Conservation (phyloP, 2,797 vertebrate species). For the Oreortyx pictus region DNA sequence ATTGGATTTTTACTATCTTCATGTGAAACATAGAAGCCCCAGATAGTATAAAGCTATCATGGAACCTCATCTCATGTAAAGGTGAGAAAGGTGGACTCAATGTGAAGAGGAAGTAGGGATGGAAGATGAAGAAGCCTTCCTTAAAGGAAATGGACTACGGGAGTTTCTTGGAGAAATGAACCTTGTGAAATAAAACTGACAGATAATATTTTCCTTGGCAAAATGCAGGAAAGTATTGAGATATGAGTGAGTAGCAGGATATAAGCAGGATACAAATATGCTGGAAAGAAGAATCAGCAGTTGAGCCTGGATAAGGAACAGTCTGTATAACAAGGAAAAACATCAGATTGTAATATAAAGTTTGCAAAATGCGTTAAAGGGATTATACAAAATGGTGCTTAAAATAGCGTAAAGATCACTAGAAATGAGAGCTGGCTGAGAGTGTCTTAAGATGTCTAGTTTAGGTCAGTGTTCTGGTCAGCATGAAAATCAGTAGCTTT, state of each 20-base stretch:
- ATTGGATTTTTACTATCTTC: background rate
- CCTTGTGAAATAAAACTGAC: background rate
- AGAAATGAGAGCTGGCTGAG: background rate
- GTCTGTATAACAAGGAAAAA: background rate
- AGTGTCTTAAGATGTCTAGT: background rate
- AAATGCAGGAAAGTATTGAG: background rate
- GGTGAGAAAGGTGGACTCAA: background rate
- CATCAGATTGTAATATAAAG: background rate
- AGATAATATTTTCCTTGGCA: constrained; percentile 2
- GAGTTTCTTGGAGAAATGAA: background rate
- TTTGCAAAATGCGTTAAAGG: background rate
- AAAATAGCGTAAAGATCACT: background rate
- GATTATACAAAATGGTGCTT: background rate
- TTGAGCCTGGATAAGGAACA: background rate
- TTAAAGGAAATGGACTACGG: background rate
- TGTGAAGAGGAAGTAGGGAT: background rate
- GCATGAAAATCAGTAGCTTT: background rate
- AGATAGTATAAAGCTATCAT: background rate
- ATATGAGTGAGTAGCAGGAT: background rate
- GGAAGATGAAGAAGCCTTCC: background rate
- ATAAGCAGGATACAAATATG: background rate
- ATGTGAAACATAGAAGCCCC: background rate
- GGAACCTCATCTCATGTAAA: background rate
- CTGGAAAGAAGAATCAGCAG: background rate
- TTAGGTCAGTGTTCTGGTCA: background rate